Evolutionary conservation across 2,888 invertebrate genomes (phyloP), one percentile per base, ranked within the genome.

Genomic region (Pantelozetes paolii): DNA sequence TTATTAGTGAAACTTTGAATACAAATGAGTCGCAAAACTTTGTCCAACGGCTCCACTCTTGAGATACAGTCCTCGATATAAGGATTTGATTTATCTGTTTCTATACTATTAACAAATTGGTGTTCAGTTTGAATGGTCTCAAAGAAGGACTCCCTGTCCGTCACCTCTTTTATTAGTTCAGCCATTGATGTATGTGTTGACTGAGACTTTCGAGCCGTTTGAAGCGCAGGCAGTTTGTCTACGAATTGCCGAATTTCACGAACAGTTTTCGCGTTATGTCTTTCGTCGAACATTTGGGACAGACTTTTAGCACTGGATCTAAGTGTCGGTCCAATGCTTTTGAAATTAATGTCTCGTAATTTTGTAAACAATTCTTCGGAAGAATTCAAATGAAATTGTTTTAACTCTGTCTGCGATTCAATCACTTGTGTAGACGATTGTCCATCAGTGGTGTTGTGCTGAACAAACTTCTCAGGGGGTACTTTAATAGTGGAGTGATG

Each of bases 181-280:
- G 95, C 96, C 78, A 98, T 92, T 45, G 94, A 90, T 6, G 93
- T 95, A 81, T 97, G 87, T 77, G 83, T 85, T 40, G 90, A 89
- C n/a, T 94, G 84, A 0, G 92, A 92, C 80, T 90, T 89, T 80
- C 94, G 94, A 77, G 90, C 89, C 26, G 89, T 90, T 80, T 95
- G 84, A 84, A 97, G 87, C 79, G 90, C 89, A 0, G 95, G 95
- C 77, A 97, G 84, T 71, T 90, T 88, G 45, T 92, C 89, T 2
- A 97, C 96, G 82, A 95, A 94, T 80, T 91, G 88, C 81, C 94
- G 94, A 84, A 97, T 92, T 83, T 96, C 94, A 79, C 92, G 91
- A n/a, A 98, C 90, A 0, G 94, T 90, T 82, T 91, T 92, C 73
- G 92, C 90, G 67, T 81, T 79, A 81, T 92, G 90, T 36, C 90